Base-by-base conservation (phyloP, 2,888 invertebrate genomes). In the Helicoverpa assulta region DNA sequence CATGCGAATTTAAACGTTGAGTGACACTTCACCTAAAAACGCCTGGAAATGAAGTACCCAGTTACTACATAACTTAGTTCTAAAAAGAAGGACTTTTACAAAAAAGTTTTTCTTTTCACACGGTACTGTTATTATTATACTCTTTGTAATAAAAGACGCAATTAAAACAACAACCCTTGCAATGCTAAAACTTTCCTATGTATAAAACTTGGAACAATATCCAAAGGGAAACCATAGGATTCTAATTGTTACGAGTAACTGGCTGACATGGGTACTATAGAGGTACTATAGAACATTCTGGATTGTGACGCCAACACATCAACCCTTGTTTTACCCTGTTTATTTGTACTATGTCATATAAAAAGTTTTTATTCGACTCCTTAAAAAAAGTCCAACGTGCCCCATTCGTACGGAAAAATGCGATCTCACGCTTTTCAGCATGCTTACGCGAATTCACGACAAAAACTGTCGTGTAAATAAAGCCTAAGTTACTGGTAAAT, bases 161-260 rank as follows among this genome's bases (percentile, higher is more conserved):
- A 55, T 51, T 26, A 33, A 12, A 50, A n/a, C 18, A 33, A 18
- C 6, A 63, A 52, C 53, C 54, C 62, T 65, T 62, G 53, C 51
- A 67, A 59, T 58, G 67, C 62, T 71, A 67, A 54, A 73, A 71
- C 58, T 78, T 83, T 69, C 29, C 3, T 33, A 26, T n/a, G 19
- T 50, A 26, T 16, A 70, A 60, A 61, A 59, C 50, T 65, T 67
- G 16, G 14, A 68, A 72, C 79, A 78, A 79, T 69, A 54, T 43
- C 58, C n/a, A 47, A 61, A 67, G 14, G 51, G 78, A 78, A 69
- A 60, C 66, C 73, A 50, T 73, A 69, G 37, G 53, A 40, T 50
- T 52, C 12, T 62, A 29, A 65, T 67, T 80, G 76, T 75, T 69
- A 0, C 14, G n/a, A 54, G 26, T 54, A 68, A 55, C n/a, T 26